phyloP scores from a whole-genome alignment of 2,113 vertebrate genomes.

The Stegostoma tigrinum region DNA sequence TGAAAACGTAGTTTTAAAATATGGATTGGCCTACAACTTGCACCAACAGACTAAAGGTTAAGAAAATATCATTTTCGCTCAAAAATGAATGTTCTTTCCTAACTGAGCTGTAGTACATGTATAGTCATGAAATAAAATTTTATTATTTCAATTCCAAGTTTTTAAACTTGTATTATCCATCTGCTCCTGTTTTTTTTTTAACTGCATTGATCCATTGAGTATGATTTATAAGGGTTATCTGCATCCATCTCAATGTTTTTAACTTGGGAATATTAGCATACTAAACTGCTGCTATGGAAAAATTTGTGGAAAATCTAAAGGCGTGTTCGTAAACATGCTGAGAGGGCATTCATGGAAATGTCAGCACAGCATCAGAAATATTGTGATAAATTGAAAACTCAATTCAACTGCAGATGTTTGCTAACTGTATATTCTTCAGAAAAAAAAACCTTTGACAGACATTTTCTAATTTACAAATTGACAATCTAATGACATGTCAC shows the following conservation, averaged over 20 bases:
- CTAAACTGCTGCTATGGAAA: not conserved
- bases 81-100: not conserved
- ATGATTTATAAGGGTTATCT: not conserved
- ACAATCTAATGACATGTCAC: not conserved
- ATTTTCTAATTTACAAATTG: not conserved
- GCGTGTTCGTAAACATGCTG: not conserved
- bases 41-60: not conserved
- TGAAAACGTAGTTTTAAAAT: not conserved
- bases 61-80: not conserved
- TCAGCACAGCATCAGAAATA: not conserved
- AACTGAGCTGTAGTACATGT: not conserved
- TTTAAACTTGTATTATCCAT: not conserved
- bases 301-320: not conserved
- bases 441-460: not conserved
- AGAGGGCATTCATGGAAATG: not conserved
- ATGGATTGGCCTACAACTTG: not conserved
- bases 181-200: not conserved
- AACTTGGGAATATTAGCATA: not conserved
- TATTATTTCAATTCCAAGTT: not conserved
- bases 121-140: not conserved
- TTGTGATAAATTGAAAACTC: not conserved
- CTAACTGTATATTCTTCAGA: not conserved
- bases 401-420: not conserved
- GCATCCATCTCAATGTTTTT: not conserved
- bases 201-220: not conserved